phyloP scores from a whole-genome alignment of 2,113 vertebrate genomes.

The Proterorhinus semilunaris region DNA sequence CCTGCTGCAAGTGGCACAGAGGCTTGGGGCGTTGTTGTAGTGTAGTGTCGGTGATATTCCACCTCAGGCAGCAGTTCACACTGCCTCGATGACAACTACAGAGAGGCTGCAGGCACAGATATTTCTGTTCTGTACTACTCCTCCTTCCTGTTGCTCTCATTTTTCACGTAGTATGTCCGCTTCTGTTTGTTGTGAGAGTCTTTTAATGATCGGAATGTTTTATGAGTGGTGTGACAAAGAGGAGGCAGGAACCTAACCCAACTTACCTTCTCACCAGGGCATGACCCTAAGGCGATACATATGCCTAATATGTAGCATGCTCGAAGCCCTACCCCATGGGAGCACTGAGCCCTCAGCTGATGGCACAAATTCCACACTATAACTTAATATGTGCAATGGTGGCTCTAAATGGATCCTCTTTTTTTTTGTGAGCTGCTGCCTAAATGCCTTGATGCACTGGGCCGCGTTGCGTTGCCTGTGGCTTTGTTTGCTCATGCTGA shows the following conservation, averaged over 20 bases:
- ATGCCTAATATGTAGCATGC: neutral
- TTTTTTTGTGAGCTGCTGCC: slow-evolving; percentile 2
- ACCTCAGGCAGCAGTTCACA: neutral
- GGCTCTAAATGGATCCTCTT: neutral
- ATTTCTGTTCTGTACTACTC: neutral
- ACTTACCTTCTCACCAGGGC: slow-evolving; percentile 21
- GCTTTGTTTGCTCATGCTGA: neutral
- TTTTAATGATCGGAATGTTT: neutral
- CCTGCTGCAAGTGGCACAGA: neutral
- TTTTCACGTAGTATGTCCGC: slow-evolving; percentile 8
- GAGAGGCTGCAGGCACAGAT: neutral
- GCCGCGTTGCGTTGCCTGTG: slow-evolving; percentile 20
- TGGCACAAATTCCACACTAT: slow-evolving; percentile 25
- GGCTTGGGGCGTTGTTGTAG: neutral
- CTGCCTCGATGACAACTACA: neutral
- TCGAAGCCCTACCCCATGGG: slow-evolving; percentile 8
- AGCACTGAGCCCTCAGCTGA: slow-evolving; percentile 18
- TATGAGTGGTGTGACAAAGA: neutral
- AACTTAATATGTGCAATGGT: slow-evolving; percentile 27
- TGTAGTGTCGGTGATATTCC: slow-evolving; percentile 5
- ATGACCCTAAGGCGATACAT: slow-evolving; percentile 14
- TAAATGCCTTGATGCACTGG: neutral
- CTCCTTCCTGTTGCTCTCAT: slow-evolving; percentile 21
- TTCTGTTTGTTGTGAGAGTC: slow-evolving; percentile 1
- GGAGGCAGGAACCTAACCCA: neutral